Conservation (phyloP, 30 jellyfish, hydroid and myxozoan species). For the Hydractinia echinata region DNA sequence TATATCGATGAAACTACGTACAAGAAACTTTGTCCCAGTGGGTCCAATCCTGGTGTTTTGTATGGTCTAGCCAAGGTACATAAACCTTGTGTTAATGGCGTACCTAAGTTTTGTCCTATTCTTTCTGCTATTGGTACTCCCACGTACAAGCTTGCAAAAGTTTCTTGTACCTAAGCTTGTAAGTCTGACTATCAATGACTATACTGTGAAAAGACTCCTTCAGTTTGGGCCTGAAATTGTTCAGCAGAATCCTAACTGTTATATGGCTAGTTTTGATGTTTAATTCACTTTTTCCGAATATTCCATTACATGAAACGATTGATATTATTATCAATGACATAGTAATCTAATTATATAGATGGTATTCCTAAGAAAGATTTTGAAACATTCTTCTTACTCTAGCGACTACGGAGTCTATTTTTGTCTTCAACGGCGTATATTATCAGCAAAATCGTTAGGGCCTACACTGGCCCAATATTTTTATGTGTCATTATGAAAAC, state of each 20-base stretch:
- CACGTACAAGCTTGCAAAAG: slow-evolving; percentile 27
- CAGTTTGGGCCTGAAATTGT: slow-evolving; percentile 21
- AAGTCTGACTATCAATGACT: not conserved
- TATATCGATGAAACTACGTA: slow-evolving; percentile 1
- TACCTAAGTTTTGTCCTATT: slow-evolving; percentile 26
- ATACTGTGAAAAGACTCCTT: slow-evolving; percentile 31
- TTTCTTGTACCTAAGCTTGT: slow-evolving; percentile 27
- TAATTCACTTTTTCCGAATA: not conserved
- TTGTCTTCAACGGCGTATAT: not conserved
- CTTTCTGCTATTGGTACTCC: slow-evolving; percentile 37
- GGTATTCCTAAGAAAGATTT: not conserved
- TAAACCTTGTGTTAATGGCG: slow-evolving; percentile 1
- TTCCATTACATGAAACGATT: slow-evolving; percentile 12
- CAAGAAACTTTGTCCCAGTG: slow-evolving; percentile 18
- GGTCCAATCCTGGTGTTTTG: slow-evolving; percentile 29
- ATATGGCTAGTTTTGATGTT: slow-evolving; percentile 24
- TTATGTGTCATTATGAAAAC: not conserved
- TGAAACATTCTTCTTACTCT: slow-evolving; percentile 15
- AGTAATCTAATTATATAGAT: not conserved
- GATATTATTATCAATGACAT: not conserved
- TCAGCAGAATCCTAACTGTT: not conserved
- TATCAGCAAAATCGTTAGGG: slow-evolving; percentile 19
- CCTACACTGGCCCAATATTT: slow-evolving; percentile 22
- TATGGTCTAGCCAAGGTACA: slow-evolving; percentile 43
- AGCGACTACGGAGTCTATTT: not conserved